These are phyloP conservation scores for Cromileptes altivelis DNA, from an alignment of 2,113 vertebrate species.

Conservation along the genomic window DNA sequence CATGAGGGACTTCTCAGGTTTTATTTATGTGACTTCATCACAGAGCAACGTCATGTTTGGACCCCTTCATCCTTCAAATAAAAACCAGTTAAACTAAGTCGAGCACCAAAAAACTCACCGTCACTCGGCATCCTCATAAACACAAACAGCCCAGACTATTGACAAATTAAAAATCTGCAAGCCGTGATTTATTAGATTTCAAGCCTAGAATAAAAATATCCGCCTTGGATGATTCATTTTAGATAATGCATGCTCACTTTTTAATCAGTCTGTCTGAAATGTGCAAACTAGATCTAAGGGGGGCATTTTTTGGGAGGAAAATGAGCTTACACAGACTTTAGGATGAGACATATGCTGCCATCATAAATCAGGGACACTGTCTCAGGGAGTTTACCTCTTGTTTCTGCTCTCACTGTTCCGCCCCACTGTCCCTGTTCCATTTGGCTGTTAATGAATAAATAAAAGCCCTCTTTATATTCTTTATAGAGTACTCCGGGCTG, in stretches of 20 bases:
- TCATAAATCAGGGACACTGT: constrained; percentile 73
- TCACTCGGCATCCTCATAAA: not conserved
- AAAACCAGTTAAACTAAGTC: constrained; percentile 8
- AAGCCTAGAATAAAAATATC: constrained; percentile 23
- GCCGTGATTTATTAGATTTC: constrained; percentile 35
- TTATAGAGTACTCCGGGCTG: constrained; percentile 65
- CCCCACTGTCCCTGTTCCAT: constrained; percentile 74
- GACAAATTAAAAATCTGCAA: constrained; percentile 14
- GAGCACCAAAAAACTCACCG: not conserved
- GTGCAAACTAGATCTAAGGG: constrained; percentile 16
- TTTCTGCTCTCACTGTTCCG: constrained; percentile 58
- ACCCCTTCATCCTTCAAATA: not conserved
- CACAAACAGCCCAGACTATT: constrained; percentile 9
- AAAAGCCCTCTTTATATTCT: constrained; percentile 76
- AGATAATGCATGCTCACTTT: constrained; percentile 29
- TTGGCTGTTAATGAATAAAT: constrained; percentile 82
- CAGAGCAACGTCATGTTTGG: not conserved
- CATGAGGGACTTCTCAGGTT: not conserved
- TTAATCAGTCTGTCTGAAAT: constrained; percentile 7
- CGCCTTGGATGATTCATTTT: constrained; percentile 33
- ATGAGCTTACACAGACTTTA: constrained; percentile 32
- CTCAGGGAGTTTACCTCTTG: constrained; percentile 68
- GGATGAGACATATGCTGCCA: constrained; percentile 64
- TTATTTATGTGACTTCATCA: constrained; percentile 40
- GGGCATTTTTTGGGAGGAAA: constrained; percentile 23